These are phyloP conservation scores for Athalia cordata DNA, from an alignment of 2,888 invertebrate genomes.

Conservation along the genomic window DNA sequence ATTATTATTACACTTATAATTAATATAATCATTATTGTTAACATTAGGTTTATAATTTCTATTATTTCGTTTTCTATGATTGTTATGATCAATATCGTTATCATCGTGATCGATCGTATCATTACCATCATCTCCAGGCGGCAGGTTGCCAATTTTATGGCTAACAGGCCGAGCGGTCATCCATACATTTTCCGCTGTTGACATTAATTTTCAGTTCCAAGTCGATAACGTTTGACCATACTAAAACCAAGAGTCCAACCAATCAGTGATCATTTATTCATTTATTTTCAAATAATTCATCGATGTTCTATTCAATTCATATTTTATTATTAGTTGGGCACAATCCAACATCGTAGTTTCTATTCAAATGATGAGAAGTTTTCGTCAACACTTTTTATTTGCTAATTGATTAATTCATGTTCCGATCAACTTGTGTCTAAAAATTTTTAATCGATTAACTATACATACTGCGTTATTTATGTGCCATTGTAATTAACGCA, in stretches of 20 bases:
- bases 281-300: constrained; percentile 14
- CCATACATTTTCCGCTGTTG: constrained; percentile 46
- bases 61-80: constrained; percentile 35
- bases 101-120: constrained; percentile 17
- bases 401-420: background rate
- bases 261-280: constrained; percentile 11
- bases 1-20: constrained; percentile 15
- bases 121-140: constrained; percentile 61
- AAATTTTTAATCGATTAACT: background rate
- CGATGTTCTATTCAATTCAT: constrained; percentile 38
- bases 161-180: constrained; percentile 63
- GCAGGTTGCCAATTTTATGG: constrained; percentile 54
- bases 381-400: background rate
- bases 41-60: constrained; percentile 46
- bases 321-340: background rate
- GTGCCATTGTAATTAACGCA: background rate
- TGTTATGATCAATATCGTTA: constrained; percentile 42
- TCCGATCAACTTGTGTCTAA: background rate
- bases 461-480: background rate
- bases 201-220: constrained; percentile 16
- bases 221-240: constrained; percentile 15
- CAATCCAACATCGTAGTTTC: constrained; percentile 12
- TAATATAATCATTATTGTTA: constrained; percentile 19
- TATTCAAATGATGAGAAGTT: background rate
- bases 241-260: constrained; percentile 12